Base-by-base conservation (phyloP, 2,888 invertebrate species). In the Cantharis flavilabris region DNA sequence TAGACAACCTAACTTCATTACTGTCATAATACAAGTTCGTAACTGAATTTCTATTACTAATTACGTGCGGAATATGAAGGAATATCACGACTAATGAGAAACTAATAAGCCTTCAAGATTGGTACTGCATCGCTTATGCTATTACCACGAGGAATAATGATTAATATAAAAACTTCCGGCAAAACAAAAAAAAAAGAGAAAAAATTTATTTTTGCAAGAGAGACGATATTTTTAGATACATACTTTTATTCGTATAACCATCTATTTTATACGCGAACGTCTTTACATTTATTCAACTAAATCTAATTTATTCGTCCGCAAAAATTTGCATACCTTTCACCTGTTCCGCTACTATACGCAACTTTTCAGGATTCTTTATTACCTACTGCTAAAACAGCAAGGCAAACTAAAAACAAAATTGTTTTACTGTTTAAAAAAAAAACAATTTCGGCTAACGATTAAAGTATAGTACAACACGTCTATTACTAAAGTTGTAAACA, bases 21-120 rank as follows among this genome's bases (percentile, higher is more conserved):
- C 62, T 62, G 69, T 74, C 74, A 74, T 77, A 77, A 77, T 74
- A 73, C 69, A 74, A 67, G 74, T 77, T 77, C 69, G 71, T 77
- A 74, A 77, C 71, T 71, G 62, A 74, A 77, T 77, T 49, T 62
- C 76, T 70, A 76, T 73, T 73, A 76, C 73, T 63, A 70, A 70
- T 65, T 76, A 73, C 73, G 70, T 73, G 28, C 33, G 16, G 69
- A 30, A 30, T 30, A 69, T 30, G 16, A 33, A 33, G 13, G 69
- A 69, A 69, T 16, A 33, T 69, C 69, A 23, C 16, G 23, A 67
- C 65, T 67, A 67, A 67, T 67, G 26, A 67, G 65, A 67, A 67
- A 23, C 26, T 67, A 67, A 67, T 67, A 20, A 67, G 65, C 26
- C 26, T 49, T 49, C 49, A 49, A 49, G n/a, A 49, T 49, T 49